Conservation (phyloP, 2,113 vertebrate genomes). For the Xiphophorus hellerii region DNA sequence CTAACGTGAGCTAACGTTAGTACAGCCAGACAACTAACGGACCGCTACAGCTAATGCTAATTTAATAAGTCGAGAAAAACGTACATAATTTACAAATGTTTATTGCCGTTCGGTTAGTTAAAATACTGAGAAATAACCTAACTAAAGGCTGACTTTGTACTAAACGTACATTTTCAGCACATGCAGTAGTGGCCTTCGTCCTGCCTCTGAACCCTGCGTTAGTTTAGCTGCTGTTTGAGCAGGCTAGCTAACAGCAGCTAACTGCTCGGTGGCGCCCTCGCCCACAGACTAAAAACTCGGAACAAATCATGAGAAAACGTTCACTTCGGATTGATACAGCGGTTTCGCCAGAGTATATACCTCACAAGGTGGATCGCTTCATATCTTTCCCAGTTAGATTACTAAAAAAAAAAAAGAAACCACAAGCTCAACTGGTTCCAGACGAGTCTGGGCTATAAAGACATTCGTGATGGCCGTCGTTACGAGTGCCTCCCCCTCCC, state of each 20-base stretch:
- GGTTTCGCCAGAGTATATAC: background rate
- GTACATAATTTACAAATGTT: background rate
- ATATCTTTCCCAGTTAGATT: background rate
- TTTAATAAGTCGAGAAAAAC: background rate
- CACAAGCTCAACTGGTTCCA: slow-evolving; percentile 18
- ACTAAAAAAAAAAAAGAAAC: background rate
- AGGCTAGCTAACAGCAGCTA: slow-evolving; percentile 50
- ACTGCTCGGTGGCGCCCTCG: slow-evolving; percentile 67
- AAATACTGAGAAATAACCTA: accelerated
- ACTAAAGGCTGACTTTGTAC: background rate
- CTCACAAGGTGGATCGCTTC: background rate
- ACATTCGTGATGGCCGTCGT: slow-evolving; percentile 75
- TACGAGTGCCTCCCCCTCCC: slow-evolving; percentile 60
- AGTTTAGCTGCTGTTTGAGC: slow-evolving; percentile 46
- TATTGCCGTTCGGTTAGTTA: background rate
- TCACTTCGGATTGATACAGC: background rate
- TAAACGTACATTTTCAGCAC: background rate
- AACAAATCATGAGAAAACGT: slow-evolving; percentile 16
- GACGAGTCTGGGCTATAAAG: slow-evolving; percentile 62
- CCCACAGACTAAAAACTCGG: slow-evolving; percentile 14
- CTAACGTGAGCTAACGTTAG: background rate
- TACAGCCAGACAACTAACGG: background rate
- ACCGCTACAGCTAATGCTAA: background rate
- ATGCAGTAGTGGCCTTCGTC: slow-evolving; percentile 29
- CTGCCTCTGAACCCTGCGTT: slow-evolving; percentile 20